These are phyloP conservation scores for Oncorhynchus gorbuscha DNA, from an alignment of 2,113 vertebrate species.

Conservation along the genomic window DNA sequence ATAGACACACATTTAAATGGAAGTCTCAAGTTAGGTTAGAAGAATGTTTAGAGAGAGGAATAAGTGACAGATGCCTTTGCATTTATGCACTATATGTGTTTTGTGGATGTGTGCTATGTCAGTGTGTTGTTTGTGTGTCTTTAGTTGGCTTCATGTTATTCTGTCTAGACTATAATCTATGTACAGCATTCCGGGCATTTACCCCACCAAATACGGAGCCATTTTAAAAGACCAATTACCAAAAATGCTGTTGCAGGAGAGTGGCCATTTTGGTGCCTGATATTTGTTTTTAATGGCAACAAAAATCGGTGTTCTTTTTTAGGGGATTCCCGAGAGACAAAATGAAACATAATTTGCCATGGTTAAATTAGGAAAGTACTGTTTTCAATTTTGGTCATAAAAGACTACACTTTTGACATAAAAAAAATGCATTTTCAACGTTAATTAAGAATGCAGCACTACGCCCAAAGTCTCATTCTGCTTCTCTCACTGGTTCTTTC, in stretches of 20 bases:
- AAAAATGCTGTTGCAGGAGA: background rate
- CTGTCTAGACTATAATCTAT: background rate
- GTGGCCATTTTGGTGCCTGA: no score
- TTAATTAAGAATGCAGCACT: slow-evolving; percentile 19
- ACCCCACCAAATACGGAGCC: background rate
- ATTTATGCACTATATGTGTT: background rate
- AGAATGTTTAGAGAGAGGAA: no score
- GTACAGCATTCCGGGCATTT: background rate
- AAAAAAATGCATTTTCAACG: slow-evolving; percentile 12
- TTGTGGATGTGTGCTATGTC: background rate
- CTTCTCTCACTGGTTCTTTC: slow-evolving; percentile 17
- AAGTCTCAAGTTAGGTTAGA: background rate
- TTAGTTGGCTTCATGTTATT: background rate
- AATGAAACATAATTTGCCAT: background rate
- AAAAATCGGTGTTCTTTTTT: background rate
- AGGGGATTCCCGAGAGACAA: background rate
- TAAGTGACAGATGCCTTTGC: no score
- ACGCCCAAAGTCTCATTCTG: background rate
- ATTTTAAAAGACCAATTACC: background rate
- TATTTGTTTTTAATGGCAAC: background rate
- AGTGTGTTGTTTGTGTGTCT: background rate
- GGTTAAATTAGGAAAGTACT: slow-evolving; percentile 1
- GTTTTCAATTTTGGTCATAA: slow-evolving; percentile 10
- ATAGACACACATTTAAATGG: background rate
- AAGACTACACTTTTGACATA: background rate